Conservation (phyloP, 2,113 vertebrate species). For the Forbesichthys papilliferus region DNA sequence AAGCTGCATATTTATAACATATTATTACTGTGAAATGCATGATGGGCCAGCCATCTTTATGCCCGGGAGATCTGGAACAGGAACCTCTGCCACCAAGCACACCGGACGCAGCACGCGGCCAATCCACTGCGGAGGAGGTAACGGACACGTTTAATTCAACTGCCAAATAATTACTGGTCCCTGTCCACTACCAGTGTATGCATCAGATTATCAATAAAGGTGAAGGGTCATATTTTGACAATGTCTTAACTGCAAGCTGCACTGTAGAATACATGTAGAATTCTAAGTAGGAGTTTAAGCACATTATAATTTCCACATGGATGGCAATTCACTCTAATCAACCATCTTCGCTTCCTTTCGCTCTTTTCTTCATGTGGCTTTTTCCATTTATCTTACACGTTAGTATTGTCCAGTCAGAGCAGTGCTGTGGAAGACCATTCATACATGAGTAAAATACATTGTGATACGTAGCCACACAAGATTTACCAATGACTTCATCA, state of each 20-base stretch:
- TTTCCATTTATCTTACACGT: not conserved
- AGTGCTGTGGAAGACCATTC: conserved; percentile 26
- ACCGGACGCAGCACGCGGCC: conserved; percentile 4
- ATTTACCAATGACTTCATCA: conserved; percentile 9
- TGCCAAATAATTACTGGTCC: conserved; percentile 6
- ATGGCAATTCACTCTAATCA: not conserved
- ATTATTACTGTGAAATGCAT: conserved; percentile 47
- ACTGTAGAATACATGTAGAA: not conserved
- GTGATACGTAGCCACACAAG: conserved; percentile 19
- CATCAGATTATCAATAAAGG: conserved; percentile 21
- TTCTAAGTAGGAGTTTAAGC: not conserved
- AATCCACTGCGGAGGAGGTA: conserved; percentile 7
- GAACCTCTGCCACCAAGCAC: not conserved
- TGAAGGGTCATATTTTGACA: not conserved
- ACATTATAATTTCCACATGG: not conserved
- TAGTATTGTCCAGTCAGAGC: not conserved
- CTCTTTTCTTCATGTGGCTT: not conserved
- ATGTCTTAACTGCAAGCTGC: not conserved
- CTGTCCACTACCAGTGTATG: conserved; percentile 23
- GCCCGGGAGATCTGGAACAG: conserved; percentile 42
- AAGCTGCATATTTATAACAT: conserved; percentile 69
- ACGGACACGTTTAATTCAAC: conserved; percentile 24
- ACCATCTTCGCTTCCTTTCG: not conserved
- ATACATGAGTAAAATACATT: conserved; percentile 34
- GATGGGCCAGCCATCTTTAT: conserved; percentile 47